phyloP scores from a whole-genome alignment of 2,888 invertebrate species.

The Ommatoiulus sabulosus region DNA sequence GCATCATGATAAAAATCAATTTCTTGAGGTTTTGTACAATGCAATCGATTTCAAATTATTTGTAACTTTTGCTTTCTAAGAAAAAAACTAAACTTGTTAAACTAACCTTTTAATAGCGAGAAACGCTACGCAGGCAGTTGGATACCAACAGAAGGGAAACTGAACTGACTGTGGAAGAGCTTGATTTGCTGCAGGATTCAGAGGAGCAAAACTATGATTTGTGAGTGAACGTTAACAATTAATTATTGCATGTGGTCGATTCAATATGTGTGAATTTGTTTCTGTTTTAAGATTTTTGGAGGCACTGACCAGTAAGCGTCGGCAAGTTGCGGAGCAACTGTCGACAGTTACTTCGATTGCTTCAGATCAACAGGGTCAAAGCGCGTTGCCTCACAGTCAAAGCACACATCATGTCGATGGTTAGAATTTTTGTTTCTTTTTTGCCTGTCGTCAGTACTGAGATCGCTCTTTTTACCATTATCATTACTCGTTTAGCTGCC shows the following conservation, averaged over 20 bases:
- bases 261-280: constrained; percentile 17
- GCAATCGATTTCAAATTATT: background rate
- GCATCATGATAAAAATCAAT: background rate
- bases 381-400: constrained; percentile 57
- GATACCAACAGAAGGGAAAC: constrained; percentile 87
- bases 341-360: constrained; percentile 50
- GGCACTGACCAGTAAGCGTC: constrained; percentile 78
- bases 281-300: constrained; percentile 70
- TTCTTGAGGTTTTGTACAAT: background rate
- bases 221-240: constrained; percentile 63
- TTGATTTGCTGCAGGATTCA: constrained; percentile 70
- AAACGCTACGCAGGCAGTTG: constrained; percentile 83
- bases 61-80: too few species aligned
- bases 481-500: background rate
- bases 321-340: constrained; percentile 76
- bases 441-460: background rate
- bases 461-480: background rate
- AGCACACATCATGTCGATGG: constrained; percentile 55
- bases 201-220: constrained; percentile 71
- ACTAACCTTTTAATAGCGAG: constrained; percentile 69
- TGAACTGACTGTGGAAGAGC: constrained; percentile 74
- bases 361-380: constrained; percentile 35
- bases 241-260: background rate
- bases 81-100: too few species aligned
- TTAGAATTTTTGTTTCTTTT: background rate